Percentiles rank a stretch among this genome's conserved stretches.
phyloP scores from a whole-genome alignment of 2,113 vertebrate genomes.

The Tichodroma muraria region DNA sequence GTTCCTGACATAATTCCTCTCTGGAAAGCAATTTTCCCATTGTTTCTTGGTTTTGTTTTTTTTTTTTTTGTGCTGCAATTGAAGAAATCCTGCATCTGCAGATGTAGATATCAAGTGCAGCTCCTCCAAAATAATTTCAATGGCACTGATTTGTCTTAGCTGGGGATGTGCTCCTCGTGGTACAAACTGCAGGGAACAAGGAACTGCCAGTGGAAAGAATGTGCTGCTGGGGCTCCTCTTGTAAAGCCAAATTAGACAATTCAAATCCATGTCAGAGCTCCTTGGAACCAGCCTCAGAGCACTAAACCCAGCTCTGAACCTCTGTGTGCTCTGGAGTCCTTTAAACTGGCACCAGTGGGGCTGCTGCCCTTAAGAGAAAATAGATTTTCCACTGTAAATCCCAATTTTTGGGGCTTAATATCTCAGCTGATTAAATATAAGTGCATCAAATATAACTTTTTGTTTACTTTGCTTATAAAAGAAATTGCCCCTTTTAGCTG shows the following conservation, averaged over 20 bases:
- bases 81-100: neutral
- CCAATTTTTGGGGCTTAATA: neutral
- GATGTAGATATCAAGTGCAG: neutral
- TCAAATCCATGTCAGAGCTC: neutral
- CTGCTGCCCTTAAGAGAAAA: neutral
- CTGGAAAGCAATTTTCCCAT: neutral
- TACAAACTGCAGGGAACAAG: neutral
- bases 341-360: neutral
- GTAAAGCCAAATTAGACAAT: neutral
- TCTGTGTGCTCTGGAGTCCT: slow-evolving; percentile 3
- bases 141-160: neutral
- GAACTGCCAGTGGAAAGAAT: neutral
- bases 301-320: neutral
- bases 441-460: neutral
- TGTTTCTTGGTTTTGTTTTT: too few species aligned
- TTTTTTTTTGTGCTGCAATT: neutral
- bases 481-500: neutral
- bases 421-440: neutral
- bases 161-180: neutral
- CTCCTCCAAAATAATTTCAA: neutral
- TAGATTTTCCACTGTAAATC: slow-evolving; percentile 3
- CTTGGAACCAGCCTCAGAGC: neutral
- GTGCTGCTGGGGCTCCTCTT: neutral
- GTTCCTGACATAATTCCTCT: neutral
- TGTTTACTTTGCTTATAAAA: neutral